Base-by-base conservation (phyloP, 2,797 vertebrate species). In the Onychomys arenicola region DNA sequence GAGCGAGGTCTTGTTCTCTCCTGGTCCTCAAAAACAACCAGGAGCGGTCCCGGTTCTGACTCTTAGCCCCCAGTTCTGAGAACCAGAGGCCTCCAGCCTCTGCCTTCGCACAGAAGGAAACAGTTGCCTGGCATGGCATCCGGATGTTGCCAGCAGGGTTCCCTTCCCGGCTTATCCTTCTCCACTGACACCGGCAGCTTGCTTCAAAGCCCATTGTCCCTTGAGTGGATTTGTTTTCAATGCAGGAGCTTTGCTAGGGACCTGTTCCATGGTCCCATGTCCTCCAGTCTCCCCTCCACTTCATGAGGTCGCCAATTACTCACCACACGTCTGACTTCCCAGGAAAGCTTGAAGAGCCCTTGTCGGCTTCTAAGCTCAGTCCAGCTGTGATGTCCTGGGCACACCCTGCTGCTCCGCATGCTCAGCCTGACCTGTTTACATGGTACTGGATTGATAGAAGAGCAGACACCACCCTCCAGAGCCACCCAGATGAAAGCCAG, bases 41-140 rank as follows among this genome's bases (percentile, higher is more conserved):
- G 96, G 95, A 94, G 89, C 5, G 13, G 80, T 69, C 27, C 46
- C 77, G 93, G 52, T 81, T 88, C 95, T 97, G 97, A 96, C 90
- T 90, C 92, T 96, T 97, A 94, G 93, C 85, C 67, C 49, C 29
- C 69, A 8, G 43, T 73, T 61, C 87, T 61, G 76, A 88, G 76
- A 95, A 34, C 76, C 80, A 91, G 82, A 91, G 75, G 49, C 73
- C 88, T 71, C 55, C 93, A 43, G 52, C 95, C 97, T 98, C 97
- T 86, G 90, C 97, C 96, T 98, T 97, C 98, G 98, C 98, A 98
- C 98, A 98, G 98, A 97, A 97, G 98, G 97, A 97, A 97, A 96
- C 49, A 23, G 90, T 95, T 97, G 92, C 96, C 97, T 97, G 87
- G 97, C 94, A 52, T 65, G 93, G 98, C 63, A 49, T 97, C 98